Evolutionary conservation across 2,797 vertebrate species (phyloP).

Genomic region (Gadopsis bispinosus): DNA sequence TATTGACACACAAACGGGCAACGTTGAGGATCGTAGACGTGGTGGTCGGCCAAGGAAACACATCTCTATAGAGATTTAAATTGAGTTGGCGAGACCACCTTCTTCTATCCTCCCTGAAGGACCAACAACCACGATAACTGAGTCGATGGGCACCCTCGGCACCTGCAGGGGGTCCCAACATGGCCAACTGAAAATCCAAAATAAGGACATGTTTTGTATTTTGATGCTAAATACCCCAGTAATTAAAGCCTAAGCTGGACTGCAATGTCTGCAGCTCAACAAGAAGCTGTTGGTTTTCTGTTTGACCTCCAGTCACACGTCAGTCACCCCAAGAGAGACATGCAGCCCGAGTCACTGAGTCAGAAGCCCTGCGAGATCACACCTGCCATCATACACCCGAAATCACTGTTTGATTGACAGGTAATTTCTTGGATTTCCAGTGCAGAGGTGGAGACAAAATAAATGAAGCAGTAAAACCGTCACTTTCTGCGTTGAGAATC

Average conservation of each 20-base stretch:
- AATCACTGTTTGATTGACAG: constrained; percentile 13
- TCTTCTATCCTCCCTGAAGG: no score
- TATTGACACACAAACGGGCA: no score
- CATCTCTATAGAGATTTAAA: no score
- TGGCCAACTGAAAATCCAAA: neutral
- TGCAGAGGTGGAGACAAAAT: neutral
- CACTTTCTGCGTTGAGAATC: neutral
- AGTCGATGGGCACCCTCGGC: neutral
- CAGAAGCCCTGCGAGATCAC: neutral
- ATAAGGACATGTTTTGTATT: neutral
- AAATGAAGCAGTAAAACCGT: neutral
- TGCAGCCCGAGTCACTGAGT: neutral
- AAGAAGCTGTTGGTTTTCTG: neutral
- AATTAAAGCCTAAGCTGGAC: neutral
- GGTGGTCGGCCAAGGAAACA: no score
- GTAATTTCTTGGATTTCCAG: constrained; percentile 3
- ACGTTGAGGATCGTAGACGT: no score
- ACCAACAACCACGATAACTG: neutral
- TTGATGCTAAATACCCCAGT: neutral
- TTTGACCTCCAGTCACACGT: neutral
- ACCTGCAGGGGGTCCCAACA: no score
- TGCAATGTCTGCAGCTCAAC: neutral
- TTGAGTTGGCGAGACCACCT: no score
- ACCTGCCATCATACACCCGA: neutral
- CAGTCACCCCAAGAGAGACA: no score